Base-by-base conservation (phyloP, 2,888 invertebrate genomes). In the Drosophila eohydei region DNA sequence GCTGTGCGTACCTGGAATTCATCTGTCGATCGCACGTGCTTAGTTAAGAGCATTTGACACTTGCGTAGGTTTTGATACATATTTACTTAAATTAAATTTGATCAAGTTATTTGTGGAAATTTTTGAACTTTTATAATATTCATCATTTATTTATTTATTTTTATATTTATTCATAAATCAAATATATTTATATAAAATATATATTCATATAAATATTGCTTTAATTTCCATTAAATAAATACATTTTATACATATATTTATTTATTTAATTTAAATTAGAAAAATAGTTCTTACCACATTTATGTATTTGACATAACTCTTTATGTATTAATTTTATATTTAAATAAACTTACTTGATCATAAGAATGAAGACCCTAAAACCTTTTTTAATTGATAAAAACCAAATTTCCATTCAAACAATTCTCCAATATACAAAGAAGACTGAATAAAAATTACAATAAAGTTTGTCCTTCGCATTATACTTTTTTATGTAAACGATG, bases 11-110 rank as follows among this genome's bases (percentile, higher is more conserved):
- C 50, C 48, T 52, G 50, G 48, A 32, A 52, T 61, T 57, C 55
- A 66, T 46, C 63, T 78, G 81, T 55, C 68, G 70, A 78, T 78
- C 66, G 74, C 71, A 81, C 74, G 78, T 71, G 81, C 65, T 63
- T 32, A 46, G 67, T 46, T 32, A 14, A 46, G 43, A 62, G 50
- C 61, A 57, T 34, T 40, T 62, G 54, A 54, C 44, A 32, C 0
- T 16, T 32, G 48, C 5, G 2, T 32, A 4, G 8, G 26, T 26
- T 36, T 5, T 52, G 26, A 12, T 9, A 21, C 21, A 9, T 38
- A 32, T 50, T 32, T n/a, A 32, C 32, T 12, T 16, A 0, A 9
- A 32, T 11, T 16, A 32, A 32, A 32, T 32, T n/a, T 30, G n/a
- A 28, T 46, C 1, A 12, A 46, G 26, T 12, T 26, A 26, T 44